Conservation (phyloP, 2,888 invertebrate species). For the Melitaea athalia region DNA sequence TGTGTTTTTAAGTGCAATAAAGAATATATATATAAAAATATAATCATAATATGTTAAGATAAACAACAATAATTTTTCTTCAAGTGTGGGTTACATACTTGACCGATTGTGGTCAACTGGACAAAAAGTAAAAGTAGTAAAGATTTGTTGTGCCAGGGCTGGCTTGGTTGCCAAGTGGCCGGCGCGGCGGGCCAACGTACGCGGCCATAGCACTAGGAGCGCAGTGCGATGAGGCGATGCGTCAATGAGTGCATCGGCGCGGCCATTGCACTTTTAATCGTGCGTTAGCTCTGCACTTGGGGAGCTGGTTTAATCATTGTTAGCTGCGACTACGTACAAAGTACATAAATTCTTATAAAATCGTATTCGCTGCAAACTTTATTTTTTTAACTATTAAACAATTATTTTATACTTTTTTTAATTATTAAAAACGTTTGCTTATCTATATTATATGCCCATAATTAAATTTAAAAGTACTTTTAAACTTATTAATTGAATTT, state of each 20-base stretch:
- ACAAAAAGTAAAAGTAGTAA: constrained; percentile 3
- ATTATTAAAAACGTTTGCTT: too few relatives aligned
- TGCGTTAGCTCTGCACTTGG: constrained; percentile 38
- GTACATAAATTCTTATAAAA: background rate
- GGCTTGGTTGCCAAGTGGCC: constrained; percentile 77
- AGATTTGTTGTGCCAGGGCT: constrained; percentile 22
- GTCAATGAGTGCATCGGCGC: constrained; percentile 48
- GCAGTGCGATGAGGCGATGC: constrained; percentile 54
- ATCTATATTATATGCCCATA: too few relatives aligned
- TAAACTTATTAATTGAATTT: too few relatives aligned
- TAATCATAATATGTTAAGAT: background rate
- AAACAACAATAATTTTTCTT: background rate
- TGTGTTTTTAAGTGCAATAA: too few relatives aligned
- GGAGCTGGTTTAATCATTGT: constrained; percentile 14
- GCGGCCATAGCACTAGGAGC: constrained; percentile 73
- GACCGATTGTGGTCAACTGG: constrained; percentile 1
- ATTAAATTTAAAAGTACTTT: too few relatives aligned
- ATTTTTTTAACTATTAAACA: background rate
- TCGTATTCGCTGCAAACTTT: background rate
- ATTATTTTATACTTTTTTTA: too few relatives aligned
- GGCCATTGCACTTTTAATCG: constrained; percentile 19
- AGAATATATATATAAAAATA: too few relatives aligned
- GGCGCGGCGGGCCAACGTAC: constrained; percentile 59
- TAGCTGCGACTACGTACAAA: background rate
- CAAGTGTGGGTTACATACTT: background rate